Base-by-base conservation (phyloP, 2,888 invertebrate genomes). In the Mythimna pallens region DNA sequence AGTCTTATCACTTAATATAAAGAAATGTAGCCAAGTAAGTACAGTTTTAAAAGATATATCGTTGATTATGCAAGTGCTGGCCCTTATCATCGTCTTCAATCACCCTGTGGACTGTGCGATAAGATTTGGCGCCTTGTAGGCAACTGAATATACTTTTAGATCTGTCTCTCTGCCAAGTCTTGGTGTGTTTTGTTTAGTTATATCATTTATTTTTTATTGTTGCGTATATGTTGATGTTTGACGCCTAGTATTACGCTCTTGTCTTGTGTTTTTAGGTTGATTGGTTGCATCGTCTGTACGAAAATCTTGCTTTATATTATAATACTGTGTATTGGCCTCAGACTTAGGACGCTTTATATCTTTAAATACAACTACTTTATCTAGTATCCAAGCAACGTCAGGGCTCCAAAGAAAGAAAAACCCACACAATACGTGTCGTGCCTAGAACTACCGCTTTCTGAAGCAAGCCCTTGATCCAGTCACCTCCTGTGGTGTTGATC, bases 101-200 rank as follows among this genome's bases (percentile, higher is more conserved):
- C 80, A 80, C 2, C 1, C 22, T 10, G 52, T 62, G 57, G 62
- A 54, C 34, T 72, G 22, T 78, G 40, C 34, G 85, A 82, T 85
- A 84, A 68, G 36, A 65, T 22, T 80, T 82, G 80, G 85, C 86
- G 85, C 83, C 70, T 64, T 77, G 66, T 74, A 74, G 65, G 64
- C 69, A 70, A 73, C 61, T 5, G 50, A 58, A 78, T 59, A 65
- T 80, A 86, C 85, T 80, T 82, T 65, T 65, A 74, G 73, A 70
- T 22, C 10, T 20, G n/a, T 54, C 25, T 40, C 2, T 65, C 20
- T 85, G 85, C 83, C 83, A 86, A 86, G 1, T 59, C 34, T 81
- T 50, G 54, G 63, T 80, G 12, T 43, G 47, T 63, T 65, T 78
- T 68, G 69, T 59, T 54, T 52, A n/a, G 50, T 50, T 61, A 25